Percentiles rank a stretch among this genome's conserved stretches.
Conservation (phyloP, 2,113 vertebrate species). For the Okapia johnstoni region DNA sequence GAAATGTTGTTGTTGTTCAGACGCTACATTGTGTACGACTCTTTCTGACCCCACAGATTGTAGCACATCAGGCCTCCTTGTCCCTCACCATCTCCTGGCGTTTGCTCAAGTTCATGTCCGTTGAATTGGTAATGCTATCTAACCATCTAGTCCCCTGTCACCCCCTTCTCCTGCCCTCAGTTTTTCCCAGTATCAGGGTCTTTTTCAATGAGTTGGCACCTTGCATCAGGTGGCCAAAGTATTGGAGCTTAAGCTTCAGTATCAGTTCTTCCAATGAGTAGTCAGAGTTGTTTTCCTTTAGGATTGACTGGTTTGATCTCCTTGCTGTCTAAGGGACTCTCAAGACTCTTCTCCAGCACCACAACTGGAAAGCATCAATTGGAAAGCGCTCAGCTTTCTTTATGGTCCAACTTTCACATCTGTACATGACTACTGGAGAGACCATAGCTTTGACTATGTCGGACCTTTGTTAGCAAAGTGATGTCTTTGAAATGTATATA, state of each 20-base stretch:
- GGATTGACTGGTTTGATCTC: background rate
- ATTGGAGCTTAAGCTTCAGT: background rate
- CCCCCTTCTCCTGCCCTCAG: background rate
- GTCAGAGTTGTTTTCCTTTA: background rate
- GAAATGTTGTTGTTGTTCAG: background rate
- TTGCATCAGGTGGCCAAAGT: background rate
- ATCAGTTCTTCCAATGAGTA: background rate
- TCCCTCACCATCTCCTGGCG: background rate
- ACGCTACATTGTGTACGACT: rapidly evolving
- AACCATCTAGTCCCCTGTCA: background rate
- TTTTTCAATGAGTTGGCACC: background rate
- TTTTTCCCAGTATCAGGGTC: background rate
- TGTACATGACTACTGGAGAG: background rate
- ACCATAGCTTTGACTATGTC: background rate
- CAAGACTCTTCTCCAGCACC: background rate
- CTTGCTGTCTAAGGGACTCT: background rate
- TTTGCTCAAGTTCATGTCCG: background rate
- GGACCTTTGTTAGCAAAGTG: background rate
- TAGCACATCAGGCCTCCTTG: background rate
- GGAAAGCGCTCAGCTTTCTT: background rate
- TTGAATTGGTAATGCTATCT: background rate
- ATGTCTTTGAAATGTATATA: background rate
- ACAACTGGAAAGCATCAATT: background rate
- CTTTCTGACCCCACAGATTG: background rate
- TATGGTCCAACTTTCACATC: background rate